phyloP scores from a whole-genome alignment of 2,888 invertebrate species.

The Spodoptera littoralis region DNA sequence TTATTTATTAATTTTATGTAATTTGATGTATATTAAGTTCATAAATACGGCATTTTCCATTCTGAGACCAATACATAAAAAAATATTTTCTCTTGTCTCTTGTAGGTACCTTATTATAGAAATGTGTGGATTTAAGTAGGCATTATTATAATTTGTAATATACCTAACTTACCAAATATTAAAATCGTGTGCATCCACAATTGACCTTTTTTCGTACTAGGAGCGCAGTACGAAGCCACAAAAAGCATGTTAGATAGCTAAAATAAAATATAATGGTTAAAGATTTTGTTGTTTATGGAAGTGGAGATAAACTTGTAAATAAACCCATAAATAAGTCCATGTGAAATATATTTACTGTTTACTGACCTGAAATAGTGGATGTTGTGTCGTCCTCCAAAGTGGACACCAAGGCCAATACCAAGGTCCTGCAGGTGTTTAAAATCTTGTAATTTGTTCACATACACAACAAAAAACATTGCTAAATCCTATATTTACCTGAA shows the following conservation, averaged over 20 bases:
- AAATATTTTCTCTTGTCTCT: too few species aligned
- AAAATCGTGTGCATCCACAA: constrained; percentile 94
- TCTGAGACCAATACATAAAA: too few species aligned
- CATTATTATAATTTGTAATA: too few species aligned
- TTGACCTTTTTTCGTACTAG: constrained; percentile 93
- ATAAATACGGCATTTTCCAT: too few species aligned
- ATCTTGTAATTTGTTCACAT: neutral
- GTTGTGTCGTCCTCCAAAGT: constrained; percentile 93
- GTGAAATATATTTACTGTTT: neutral
- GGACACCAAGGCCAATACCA: constrained; percentile 92
- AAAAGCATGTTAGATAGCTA: constrained; percentile 94
- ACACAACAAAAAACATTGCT: too few species aligned
- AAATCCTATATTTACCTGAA: constrained; percentile 65
- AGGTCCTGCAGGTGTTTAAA: constrained; percentile 73
- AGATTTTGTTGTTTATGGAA: too few species aligned
- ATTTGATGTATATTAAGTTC: too few species aligned
- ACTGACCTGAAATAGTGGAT: constrained; percentile 88
- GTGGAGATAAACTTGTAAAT: too few species aligned
- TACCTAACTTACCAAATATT: constrained; percentile 90
- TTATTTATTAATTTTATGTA: too few species aligned
- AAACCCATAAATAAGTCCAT: too few species aligned
- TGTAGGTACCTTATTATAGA: too few species aligned
- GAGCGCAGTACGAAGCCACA: constrained; percentile 93
- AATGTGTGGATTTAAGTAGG: too few species aligned
- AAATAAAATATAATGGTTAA: constrained; percentile 61